Percentiles rank a stretch among this genome's conserved stretches.
Conservation (phyloP, 2,888 invertebrate species). For the Desoria tigrina region DNA sequence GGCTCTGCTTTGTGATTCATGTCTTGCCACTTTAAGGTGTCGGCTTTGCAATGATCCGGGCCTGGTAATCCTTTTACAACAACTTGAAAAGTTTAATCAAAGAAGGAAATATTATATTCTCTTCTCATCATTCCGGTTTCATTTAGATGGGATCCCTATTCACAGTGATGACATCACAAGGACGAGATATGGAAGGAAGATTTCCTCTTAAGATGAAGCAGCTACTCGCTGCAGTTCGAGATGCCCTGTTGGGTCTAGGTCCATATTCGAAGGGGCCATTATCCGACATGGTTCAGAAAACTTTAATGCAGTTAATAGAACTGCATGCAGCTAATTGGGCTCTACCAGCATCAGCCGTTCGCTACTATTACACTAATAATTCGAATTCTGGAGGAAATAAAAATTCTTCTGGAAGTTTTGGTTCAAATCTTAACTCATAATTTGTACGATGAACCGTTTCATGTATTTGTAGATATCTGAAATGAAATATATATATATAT, state of each 20-base stretch:
- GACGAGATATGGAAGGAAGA: slow-evolving; percentile 80
- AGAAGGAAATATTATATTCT: slow-evolving; percentile 9
- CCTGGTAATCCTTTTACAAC: slow-evolving; percentile 37
- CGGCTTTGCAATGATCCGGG: slow-evolving; percentile 44
- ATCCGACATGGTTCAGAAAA: slow-evolving; percentile 75
- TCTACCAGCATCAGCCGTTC: slow-evolving; percentile 81
- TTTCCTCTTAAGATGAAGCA: slow-evolving; percentile 78
- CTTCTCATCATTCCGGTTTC: background rate
- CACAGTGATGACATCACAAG: slow-evolving; percentile 83
- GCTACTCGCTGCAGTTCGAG: slow-evolving; percentile 75
- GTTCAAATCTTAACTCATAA: background rate
- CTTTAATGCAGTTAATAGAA: slow-evolving; percentile 84
- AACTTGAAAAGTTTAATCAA: too few relatives aligned
- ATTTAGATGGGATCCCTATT: slow-evolving; percentile 81
- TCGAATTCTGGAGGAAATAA: background rate
- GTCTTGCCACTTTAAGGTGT: slow-evolving; percentile 81
- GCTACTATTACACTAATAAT: slow-evolving; percentile 68
- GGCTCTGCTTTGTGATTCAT: slow-evolving; percentile 82
- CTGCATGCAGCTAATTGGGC: slow-evolving; percentile 89
- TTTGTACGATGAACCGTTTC: too few relatives aligned
- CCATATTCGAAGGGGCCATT: slow-evolving; percentile 45
- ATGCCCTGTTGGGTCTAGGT: slow-evolving; percentile 70
- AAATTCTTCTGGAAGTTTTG: background rate
- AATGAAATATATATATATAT: too few relatives aligned
- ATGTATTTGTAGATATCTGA: too few relatives aligned